Base-by-base conservation (phyloP, 2,888 invertebrate species). In the Lathronympha strigana region DNA sequence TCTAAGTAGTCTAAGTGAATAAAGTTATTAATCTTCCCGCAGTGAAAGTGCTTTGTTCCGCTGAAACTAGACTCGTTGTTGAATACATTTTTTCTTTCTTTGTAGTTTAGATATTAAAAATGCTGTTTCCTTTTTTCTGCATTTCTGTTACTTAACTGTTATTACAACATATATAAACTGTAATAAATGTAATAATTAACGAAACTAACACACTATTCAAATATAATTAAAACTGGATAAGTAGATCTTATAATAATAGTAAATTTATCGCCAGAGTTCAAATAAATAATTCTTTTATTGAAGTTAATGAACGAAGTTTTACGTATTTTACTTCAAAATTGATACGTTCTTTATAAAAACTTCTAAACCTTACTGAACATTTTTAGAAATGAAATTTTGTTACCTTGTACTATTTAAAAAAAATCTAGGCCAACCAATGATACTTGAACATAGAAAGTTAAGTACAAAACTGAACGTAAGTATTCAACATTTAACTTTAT, bases 51-150 rank as follows among this genome's bases (percentile, higher is more conserved):
- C 53, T 53, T 63, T 49, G 38, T 49, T 49, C 38, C 28, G 31
- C 38, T 55, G 49, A 49, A 63, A 40, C 38, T 57, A 40, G 38
- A 31, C 49, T 49, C 28, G 47, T 62, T n/a, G 15, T 49, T 40
- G n/a, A 38, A 63, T 36, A 47, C 17, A 57, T 38, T 49, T 61
- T 28, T 53, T 43, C 15, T 40, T 40, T 47, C 45, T 57, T 49
- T 57, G 55, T 40, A 28, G 11, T 55, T 33, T 47, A 28, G 33
- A 54, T 54, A 54, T 47, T 54, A 47, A 62, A 61, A 54, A 54
- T 47, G 40, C 47, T 54, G 0, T 55, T 36, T n/a, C 53, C n/a
- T 36, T 47, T 33, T 23, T 19, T 21, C 1, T 53, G 53, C 23
- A 13, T 33, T 40, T 25, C 38, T 3, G 9, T 25, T 28, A 28